These are phyloP conservation scores for Matsumurasca onukii DNA, from an alignment of 1,140 invertebrate genomes.

Conservation along the genomic window DNA sequence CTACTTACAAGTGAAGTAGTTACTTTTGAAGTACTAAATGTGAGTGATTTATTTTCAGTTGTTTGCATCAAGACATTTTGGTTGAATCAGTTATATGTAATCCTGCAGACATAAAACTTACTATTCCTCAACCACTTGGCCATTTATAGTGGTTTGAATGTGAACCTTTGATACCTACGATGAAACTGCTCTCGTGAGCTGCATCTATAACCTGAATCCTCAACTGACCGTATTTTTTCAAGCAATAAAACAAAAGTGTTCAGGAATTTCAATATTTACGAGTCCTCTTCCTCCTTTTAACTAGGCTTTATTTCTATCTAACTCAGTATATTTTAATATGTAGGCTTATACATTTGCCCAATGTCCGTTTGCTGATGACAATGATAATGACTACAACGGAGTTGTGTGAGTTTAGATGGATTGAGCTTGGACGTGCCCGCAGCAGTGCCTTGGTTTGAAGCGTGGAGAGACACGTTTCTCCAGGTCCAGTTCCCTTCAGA, in stretches of 20 bases:
- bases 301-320: not conserved
- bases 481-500: constrained; percentile 88
- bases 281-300: not conserved
- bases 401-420: constrained; percentile 35
- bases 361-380: not conserved
- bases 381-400: not conserved
- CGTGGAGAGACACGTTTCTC: constrained; percentile 91
- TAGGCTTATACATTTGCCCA: not conserved
- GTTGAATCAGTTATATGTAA: too few species aligned
- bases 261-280: not conserved
- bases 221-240: too few species aligned
- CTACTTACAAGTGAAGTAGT: too few species aligned
- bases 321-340: not conserved
- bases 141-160: too few species aligned
- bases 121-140: too few species aligned
- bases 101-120: too few species aligned
- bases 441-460: constrained; percentile 91
- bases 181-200: too few species aligned
- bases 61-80: too few species aligned
- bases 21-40: too few species aligned
- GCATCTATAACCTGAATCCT: too few species aligned
- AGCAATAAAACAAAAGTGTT: not conserved
- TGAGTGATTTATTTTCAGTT: too few species aligned
- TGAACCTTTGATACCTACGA: too few species aligned
- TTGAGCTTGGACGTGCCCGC: constrained; percentile 53